Evolutionary conservation across 1,140 invertebrate species (phyloP), one percentile per base, ranked within the genome.

Genomic region (Diorhabda sublineata): DNA sequence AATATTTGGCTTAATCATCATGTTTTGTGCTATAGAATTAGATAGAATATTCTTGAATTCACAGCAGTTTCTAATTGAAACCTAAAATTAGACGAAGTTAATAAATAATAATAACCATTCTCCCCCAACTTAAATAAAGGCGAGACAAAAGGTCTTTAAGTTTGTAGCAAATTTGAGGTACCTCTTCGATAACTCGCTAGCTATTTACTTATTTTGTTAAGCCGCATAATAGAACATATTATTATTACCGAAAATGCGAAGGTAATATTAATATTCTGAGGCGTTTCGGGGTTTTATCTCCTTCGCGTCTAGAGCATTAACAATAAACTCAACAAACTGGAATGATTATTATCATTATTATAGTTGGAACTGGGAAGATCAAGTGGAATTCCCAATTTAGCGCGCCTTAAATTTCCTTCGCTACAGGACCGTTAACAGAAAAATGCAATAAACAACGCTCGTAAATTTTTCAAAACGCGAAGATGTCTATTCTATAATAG

Each of bases 251-350:
- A 42, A 61, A 61, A 61, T 43, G 59, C 52, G 11, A n/a, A 64
- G 44, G 62, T 44, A 41, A 43, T 52, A 64, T 11, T 64, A 9
- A 64, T 56, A 42, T 26, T 61, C 52, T 47, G 64, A n/a, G 7
- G 61, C 58, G 59, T 58, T 58, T 47, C 65, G 59, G 45, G 43
- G 64, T 65, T 65, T 58, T 60, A 42, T 59, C 52, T 59, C 41
- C 6, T 11, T 58, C 62, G 56, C 67, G 42, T 59, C 45, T 45
- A 9, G 61, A 42, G 63, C 64, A 69, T 70, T 70, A 66, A 65
- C 70, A 71, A 68, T 68, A 68, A 71, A 71, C 66, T 64, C 63
- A 68, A 71, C 70, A 71, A 68, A 71, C 66, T 64, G 67, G 66
- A 71, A 71, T 71, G 65, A 71, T 67, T 42, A 67, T 70, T 45